A percentile compares a stretch with the other conserved stretches of the same genome.
Conservation (phyloP, 2,113 vertebrate species). For the Petroica traversi region DNA sequence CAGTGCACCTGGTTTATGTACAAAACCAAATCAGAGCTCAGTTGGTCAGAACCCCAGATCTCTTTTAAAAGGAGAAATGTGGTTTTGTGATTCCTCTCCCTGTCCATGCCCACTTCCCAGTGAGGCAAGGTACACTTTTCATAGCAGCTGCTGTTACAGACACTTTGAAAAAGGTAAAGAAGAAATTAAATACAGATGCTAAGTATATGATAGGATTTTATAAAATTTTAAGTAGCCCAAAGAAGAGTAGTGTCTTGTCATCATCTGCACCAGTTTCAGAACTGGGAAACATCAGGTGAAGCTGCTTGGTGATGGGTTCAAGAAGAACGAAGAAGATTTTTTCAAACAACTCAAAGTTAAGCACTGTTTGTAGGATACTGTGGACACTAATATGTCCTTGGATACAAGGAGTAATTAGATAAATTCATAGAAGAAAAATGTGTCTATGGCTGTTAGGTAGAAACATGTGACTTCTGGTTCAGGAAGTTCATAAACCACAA, state of each 20-base stretch:
- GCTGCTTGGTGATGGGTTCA: not conserved
- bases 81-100: not conserved
- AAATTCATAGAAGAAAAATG: not conserved
- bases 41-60: not conserved
- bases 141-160: not conserved
- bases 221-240: not conserved
- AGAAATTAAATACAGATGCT: not conserved
- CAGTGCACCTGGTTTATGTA: not conserved
- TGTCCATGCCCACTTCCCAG: rapidly evolving
- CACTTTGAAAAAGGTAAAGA: not conserved
- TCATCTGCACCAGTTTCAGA: not conserved
- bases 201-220: not conserved
- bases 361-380: not conserved
- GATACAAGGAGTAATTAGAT: not conserved
- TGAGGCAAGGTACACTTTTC: not conserved
- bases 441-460: not conserved
- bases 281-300: not conserved
- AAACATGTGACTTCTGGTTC: not conserved
- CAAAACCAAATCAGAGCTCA: not conserved
- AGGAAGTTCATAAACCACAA: not conserved
- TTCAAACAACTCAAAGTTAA: not conserved
- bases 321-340: not conserved
- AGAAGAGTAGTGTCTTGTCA: not conserved
- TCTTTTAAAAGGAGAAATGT: not conserved
- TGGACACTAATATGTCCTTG: not conserved